Evolutionary conservation across 2,113 vertebrate species (phyloP).

Genomic region (Rhineura floridana): DNA sequence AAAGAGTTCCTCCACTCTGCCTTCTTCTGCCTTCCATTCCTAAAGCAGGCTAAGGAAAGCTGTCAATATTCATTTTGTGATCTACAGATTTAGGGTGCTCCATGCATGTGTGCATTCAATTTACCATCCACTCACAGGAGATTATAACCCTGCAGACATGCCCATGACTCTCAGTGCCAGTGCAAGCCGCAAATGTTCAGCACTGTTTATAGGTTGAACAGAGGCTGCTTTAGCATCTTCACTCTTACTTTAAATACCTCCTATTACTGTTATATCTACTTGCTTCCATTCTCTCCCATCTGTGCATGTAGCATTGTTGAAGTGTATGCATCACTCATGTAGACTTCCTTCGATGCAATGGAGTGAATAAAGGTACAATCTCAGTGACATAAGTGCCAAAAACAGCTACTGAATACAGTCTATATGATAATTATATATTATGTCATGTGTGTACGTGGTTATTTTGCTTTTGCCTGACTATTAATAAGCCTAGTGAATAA

Average conservation of each 20-base stretch:
- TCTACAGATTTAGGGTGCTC: no score
- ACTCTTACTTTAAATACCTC: background rate
- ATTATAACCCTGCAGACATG: no score
- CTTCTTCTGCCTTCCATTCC: no score
- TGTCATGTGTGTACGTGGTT: background rate
- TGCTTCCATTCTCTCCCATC: background rate
- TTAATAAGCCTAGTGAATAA: background rate
- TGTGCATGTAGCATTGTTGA: background rate
- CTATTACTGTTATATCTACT: background rate
- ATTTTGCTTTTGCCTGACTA: background rate
- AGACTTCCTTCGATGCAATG: background rate
- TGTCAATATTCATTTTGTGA: background rate
- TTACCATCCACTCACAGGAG: no score
- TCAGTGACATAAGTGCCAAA: background rate
- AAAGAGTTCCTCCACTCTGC: no score
- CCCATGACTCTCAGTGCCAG: no score
- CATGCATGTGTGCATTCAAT: no score
- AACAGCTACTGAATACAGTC: background rate
- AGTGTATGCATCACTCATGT: no score
- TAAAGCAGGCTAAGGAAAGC: background rate
- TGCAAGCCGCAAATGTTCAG: no score
- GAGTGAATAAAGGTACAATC: background rate
- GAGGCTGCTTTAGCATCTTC: background rate
- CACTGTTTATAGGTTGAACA: background rate
- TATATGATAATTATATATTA: background rate